phyloP scores from a whole-genome alignment of 2,888 invertebrate species.

The Pyrrhia umbra region DNA sequence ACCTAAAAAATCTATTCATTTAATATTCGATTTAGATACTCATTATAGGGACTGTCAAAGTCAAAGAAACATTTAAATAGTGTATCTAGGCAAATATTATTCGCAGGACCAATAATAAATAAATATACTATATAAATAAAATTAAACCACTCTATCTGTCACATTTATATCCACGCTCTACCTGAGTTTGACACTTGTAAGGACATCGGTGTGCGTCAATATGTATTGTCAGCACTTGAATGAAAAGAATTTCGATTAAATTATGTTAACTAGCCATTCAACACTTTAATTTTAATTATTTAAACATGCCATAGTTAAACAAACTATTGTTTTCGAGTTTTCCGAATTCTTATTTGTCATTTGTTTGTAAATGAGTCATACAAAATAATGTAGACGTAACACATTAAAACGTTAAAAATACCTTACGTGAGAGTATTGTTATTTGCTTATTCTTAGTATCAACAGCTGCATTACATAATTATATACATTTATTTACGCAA shows the following conservation, averaged over 20 bases:
- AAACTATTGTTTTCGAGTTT: conserved; percentile 60
- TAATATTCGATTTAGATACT: too few relatives aligned
- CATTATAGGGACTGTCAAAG: too few relatives aligned
- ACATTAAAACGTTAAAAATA: conserved; percentile 38
- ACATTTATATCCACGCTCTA: conserved; percentile 26
- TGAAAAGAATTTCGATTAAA: conserved; percentile 59
- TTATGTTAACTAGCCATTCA: conserved; percentile 55
- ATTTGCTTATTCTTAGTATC: conserved; percentile 11
- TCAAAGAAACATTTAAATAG: too few relatives aligned
- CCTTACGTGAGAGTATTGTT: conserved; percentile 14
- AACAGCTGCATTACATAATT: conserved; percentile 35
- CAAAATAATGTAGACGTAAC: conserved; percentile 18
- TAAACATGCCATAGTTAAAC: conserved; percentile 42
- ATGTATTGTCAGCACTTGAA: conserved; percentile 53
- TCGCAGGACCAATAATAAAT: conserved; percentile 8
- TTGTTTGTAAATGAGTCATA: conserved; percentile 48
- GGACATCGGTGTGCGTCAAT: conserved; percentile 62
- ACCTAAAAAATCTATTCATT: too few relatives aligned
- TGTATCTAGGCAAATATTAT: too few relatives aligned
- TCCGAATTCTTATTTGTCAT: conserved; percentile 37
- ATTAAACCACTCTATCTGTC: conserved; percentile 7
- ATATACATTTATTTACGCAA: conserved; percentile 24
- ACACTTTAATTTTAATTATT: conserved; percentile 33
- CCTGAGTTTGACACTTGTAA: conserved; percentile 38
- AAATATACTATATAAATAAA: conserved; percentile 15